Base-by-base conservation (phyloP, 2,888 invertebrate genomes). In the Cataglyphis rosenhaueri region DNA sequence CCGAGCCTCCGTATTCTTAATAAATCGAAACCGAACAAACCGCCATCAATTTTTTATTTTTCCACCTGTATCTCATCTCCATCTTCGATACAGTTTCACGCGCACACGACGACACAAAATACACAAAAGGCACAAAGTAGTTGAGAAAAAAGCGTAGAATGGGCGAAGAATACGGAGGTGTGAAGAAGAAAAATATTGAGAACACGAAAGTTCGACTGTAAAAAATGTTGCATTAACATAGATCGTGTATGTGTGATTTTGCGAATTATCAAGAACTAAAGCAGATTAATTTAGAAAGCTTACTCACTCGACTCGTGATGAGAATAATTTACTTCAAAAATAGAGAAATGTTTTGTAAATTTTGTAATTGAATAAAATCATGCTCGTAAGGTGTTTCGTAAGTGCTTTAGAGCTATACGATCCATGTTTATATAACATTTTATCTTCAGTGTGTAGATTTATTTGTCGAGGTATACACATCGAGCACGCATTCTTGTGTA, bases 151-250 rank as follows among this genome's bases (percentile, higher is more conserved):
- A 52, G 52, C n/a, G n/a, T 3, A 8, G 52, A 52, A 52, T 52
- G 52, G n/a, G 52, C 52, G 52, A 52, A 52, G 52, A 48, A 48
- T 48, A 48, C 41, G 44, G 44, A 48, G 18, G 44, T 48, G 18
- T 44, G 18, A 18, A 18, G 15, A 52, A 52, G n/a, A n/a, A n/a
- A 52, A n/a, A 52, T 52, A 3, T 52, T 52, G n/a, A 8, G n/a
- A 52, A 52, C n/a, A n/a, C 52, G n/a, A 52, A 52, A 52, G 52
- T 52, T 52, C 52, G 52, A 52, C 52, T 52, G 52, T 52, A 52
- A 52, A 52, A 2, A n/a, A 52, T 52, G 52, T n/a, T n/a, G 52
- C n/a, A 52, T 52, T n/a, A 52, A 52, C 52, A 52, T n/a, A 52
- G 52, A 8, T 52, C 52, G n/a, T 52, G n/a, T n/a, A n/a, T 52